Evolutionary conservation across 2,113 vertebrate species (phyloP), one percentile per base, ranked within the genome.

Genomic region (Stomatorhinus ivindoensis): DNA sequence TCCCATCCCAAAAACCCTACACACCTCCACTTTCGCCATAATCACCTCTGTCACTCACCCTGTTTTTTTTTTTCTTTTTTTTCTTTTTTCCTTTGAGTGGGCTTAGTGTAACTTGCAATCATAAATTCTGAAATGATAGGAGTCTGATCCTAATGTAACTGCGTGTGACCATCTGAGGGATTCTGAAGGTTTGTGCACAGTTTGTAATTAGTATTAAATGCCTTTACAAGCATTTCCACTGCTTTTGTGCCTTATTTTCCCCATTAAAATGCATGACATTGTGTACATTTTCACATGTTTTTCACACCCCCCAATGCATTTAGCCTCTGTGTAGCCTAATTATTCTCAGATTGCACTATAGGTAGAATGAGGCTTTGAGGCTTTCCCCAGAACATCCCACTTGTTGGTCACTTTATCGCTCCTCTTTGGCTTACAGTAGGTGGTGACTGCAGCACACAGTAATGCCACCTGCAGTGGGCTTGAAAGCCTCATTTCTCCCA

Each of bases 161-260:
- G 24, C n/a, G 50, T 53, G 19, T 91, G 90, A 92, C 50, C 53
- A 51, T 88, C 15, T 89, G 42, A 89, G 91, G 31, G 87, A 61
- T 83, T 90, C 24, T 92, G 88, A 91, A 91, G 86, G 92, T 94
- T 92, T 94, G 92, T 94, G 92, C 89, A 69, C 91, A 88, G 90
- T 94, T 90, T 93, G 91, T 92, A 94, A 92, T 92, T 93, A 94
- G 91, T 91, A 95, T 95, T 95, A 95, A 95, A 95, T 90, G 90
- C 90, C 88, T 92, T 95, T 90, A 91, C 44, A 94, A 95, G 93
- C 90, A 89, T 92, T 87, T 84, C 65, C 90, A 89, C 48, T 83
- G 48, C 90, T 89, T 92, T 82, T 93, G 93, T 93, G 92, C 87
- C 89, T 89, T 93, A 93, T 93, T 94, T 93, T 90, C 92, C 91